Percentiles rank a stretch among this genome's conserved stretches.
phyloP scores from a whole-genome alignment of 2,113 vertebrate species.

The Catharus fuscescens region DNA sequence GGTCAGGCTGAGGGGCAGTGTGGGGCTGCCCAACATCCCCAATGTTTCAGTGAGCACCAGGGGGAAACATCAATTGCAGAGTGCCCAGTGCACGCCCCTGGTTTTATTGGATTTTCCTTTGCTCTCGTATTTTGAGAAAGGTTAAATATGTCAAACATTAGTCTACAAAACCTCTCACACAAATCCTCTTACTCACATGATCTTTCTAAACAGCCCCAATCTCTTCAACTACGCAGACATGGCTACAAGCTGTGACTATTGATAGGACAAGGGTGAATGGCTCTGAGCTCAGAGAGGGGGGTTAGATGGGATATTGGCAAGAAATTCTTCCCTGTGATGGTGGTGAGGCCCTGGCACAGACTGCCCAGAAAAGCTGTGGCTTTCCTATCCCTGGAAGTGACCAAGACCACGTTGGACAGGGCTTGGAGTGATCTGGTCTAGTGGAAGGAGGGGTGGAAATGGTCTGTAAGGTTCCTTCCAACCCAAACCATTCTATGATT shows the following conservation, averaged over 20 bases:
- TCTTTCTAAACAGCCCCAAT: background rate
- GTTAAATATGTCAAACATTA: constrained; percentile 18
- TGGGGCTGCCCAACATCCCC: background rate
- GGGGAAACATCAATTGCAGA: background rate
- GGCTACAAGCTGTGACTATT: background rate
- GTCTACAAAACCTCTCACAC: constrained; percentile 6
- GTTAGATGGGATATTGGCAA: background rate
- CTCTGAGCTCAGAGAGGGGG: background rate
- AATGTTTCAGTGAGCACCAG: fast-evolving
- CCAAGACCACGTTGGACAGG: background rate
- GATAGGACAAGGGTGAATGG: background rate
- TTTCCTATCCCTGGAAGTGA: background rate
- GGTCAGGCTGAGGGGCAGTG: background rate
- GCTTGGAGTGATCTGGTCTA: background rate
- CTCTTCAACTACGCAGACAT: background rate
- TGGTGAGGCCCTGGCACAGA: background rate
- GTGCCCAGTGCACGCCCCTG: background rate
- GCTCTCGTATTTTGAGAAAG: background rate
- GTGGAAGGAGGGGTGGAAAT: background rate
- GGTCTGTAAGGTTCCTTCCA: background rate
- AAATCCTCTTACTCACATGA: constrained; percentile 49
- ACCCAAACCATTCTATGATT: background rate
- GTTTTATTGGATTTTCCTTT: background rate
- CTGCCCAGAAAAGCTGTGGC: background rate
- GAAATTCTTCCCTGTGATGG: background rate